These are phyloP conservation scores for Metopolophium dirhodum DNA, from an alignment of 1,140 invertebrate species.

Conservation along the genomic window DNA sequence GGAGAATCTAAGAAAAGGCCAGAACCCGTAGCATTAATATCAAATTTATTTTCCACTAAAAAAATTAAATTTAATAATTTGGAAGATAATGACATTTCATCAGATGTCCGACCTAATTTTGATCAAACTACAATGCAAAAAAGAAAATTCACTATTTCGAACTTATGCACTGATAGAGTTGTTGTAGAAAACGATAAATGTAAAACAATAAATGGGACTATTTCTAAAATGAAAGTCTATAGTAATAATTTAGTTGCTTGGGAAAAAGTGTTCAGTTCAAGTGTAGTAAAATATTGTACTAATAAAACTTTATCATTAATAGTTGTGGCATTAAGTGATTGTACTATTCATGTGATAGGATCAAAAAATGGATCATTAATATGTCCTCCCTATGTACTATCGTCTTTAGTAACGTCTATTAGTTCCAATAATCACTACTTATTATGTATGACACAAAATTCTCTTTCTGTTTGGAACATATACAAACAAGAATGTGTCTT, in stretches of 20 bases:
- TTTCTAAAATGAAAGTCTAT: constrained; percentile 47
- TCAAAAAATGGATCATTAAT: constrained; percentile 29
- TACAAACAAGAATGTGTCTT: constrained; percentile 57
- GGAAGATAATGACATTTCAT: background rate
- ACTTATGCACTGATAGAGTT: background rate
- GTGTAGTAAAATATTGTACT: constrained; percentile 31
- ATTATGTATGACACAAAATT: constrained; percentile 34
- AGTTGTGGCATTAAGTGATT: constrained; percentile 46
- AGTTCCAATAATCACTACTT: constrained; percentile 35
- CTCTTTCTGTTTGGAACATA: constrained; percentile 51
- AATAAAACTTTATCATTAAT: constrained; percentile 47
- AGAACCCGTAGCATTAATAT: background rate
- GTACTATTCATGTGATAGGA: constrained; percentile 23
- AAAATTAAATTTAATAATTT: constrained; percentile 51
- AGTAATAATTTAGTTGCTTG: constrained; percentile 13
- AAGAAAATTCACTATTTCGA: background rate
- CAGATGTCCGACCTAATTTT: constrained; percentile 30
- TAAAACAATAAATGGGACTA: background rate
- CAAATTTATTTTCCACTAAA: constrained; percentile 26
- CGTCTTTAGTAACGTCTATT: constrained; percentile 13
- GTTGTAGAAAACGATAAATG: constrained; percentile 51
- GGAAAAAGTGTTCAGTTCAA: constrained; percentile 50
- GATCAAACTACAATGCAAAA: background rate
- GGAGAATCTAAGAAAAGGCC: constrained; percentile 37
- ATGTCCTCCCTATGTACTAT: constrained; percentile 46